A percentile compares a stretch with the other conserved stretches of the same genome.
Evolutionary conservation across 2,888 invertebrate species (phyloP).

Genomic region (Brachyptera risi): DNA sequence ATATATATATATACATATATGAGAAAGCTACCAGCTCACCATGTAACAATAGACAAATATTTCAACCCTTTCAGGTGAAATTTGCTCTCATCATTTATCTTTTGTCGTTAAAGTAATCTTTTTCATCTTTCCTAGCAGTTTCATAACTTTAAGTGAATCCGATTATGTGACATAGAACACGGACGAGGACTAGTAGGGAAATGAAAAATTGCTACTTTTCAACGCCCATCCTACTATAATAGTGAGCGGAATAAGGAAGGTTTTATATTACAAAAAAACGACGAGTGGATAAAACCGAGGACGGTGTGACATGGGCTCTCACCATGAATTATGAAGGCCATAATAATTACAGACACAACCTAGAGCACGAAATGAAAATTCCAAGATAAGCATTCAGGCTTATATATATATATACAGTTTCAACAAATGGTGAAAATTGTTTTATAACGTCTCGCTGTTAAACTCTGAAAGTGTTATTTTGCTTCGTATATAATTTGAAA

Average conservation of each 20-base stretch:
- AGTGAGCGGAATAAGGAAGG: conserved; percentile 19
- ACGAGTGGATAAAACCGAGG: conserved; percentile 19
- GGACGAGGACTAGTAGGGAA: conserved; percentile 24
- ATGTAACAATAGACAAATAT: conserved; percentile 15
- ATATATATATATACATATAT: no score
- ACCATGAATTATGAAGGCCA: conserved; percentile 26
- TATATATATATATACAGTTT: conserved; percentile 18
- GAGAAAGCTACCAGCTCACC: background rate
- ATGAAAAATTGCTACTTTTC: conserved; percentile 27
- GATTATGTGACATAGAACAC: conserved; percentile 24
- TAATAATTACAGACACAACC: conserved; percentile 28
- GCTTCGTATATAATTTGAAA: background rate
- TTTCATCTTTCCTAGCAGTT: conserved; percentile 19
- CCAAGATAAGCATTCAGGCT: conserved; percentile 23
- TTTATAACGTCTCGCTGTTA: no score
- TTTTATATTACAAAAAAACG: no score
- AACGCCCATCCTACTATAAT: conserved; percentile 25
- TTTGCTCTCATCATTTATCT: conserved; percentile 15
- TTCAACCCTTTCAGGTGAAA: background rate
- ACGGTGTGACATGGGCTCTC: conserved; percentile 8
- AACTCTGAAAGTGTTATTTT: background rate
- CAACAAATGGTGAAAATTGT: conserved; percentile 12
- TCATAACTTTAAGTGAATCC: conserved; percentile 24
- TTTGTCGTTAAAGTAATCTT: conserved; percentile 27
- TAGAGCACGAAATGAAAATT: conserved; percentile 26